Evolutionary conservation across 2,888 invertebrate species (phyloP), one percentile per base, ranked within the genome.

Genomic region (Synanthedon formicaeformis): DNA sequence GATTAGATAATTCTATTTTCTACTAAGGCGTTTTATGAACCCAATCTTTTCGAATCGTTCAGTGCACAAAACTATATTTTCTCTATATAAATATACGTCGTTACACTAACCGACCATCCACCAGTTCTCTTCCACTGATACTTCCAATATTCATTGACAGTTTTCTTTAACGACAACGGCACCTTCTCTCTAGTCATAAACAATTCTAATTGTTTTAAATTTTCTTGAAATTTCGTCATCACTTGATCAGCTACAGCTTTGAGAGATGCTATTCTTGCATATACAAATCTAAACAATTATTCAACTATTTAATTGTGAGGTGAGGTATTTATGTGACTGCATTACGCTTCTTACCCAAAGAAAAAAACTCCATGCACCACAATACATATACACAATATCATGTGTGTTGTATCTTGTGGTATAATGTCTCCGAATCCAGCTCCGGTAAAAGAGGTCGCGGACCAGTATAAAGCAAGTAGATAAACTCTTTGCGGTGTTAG

Each of bases 81-180:
- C 27, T 6, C 27, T 27, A 27, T 27, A 27, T 27, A 27, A 34
- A 34, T 34, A 34, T 34, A 34, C 34, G 34, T 34, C 34, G 6
- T 34, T 10, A 34, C 34, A 63, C 84, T 66, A 58, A 87, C 86
- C 69, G 86, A 86, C 84, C 86, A 85, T 45, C 87, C 88, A 2
- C 84, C 80, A 3, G 86, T 88, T 63, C 88, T 71, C 62, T 86
- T 87, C 88, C 88, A 88, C 57, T 87, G 86, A 64, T 87, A 87
- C 64, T 84, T 85, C 84, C 86, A 87, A 60, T 81, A 81, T 49
- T 86, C 84, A 51, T 78, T 70, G 0, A 85, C 63, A 2, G 65
- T 69, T 54, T 77, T 80, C 59, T 80, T 84, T 12, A 88, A 62
- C 3, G 61, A 3, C 13, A 76, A 69, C 0, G 81, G 77, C 1